Percentiles rank a stretch among this genome's conserved stretches.
Evolutionary conservation across 2,113 vertebrate genomes (phyloP).

Genomic region (Semnornis frantzii): DNA sequence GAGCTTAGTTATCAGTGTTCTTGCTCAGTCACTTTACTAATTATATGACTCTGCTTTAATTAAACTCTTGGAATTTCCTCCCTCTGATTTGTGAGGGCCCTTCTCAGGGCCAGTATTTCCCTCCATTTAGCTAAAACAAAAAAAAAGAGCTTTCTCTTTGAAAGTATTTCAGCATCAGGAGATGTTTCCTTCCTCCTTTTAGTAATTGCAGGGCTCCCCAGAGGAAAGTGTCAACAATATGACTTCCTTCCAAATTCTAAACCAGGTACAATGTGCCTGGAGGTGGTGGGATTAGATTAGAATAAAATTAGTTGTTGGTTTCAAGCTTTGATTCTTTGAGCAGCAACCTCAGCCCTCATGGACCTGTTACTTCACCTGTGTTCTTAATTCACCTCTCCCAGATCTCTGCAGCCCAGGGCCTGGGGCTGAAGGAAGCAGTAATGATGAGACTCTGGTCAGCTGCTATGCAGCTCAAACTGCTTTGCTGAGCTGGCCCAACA

Average conservation of each 20-base stretch:
- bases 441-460: fast-evolving
- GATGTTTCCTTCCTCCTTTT: conserved; percentile 60
- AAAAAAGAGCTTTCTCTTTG: conserved; percentile 44
- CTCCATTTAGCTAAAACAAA: conserved; percentile 55
- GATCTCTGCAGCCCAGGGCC: background rate
- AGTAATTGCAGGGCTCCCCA: conserved; percentile 26
- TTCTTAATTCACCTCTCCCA: background rate
- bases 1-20: background rate
- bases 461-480: background rate
- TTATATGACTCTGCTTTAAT: background rate
- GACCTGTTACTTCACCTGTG: background rate
- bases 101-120: conserved; percentile 48
- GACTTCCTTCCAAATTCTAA: conserved; percentile 34
- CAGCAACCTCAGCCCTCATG: background rate
- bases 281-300: conserved; percentile 32
- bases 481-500: background rate
- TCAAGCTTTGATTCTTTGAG: background rate
- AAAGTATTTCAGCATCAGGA: conserved; percentile 33
- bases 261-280: background rate
- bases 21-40: background rate
- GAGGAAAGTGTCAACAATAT: conserved; percentile 16
- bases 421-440: fast-evolving
- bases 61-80: conserved; percentile 48
- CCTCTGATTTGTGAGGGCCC: background rate
- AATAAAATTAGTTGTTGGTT: background rate